Percentiles rank a stretch among this genome's conserved stretches.
Conservation (phyloP, 53 echinoderm and acorn worm species). For the Temnopleurus reevesii region DNA sequence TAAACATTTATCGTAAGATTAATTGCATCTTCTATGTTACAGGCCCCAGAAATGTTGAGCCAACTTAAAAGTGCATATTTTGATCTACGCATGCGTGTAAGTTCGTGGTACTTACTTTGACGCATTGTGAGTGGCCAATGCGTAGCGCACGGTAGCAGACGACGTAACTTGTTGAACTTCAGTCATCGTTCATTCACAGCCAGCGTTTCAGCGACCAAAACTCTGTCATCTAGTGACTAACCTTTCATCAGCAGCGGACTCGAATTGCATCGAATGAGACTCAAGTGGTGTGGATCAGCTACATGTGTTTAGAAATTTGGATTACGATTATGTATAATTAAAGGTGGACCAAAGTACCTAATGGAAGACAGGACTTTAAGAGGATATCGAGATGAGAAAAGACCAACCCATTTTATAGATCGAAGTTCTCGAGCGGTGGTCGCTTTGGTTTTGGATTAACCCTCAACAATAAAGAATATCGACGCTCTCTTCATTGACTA, state of each 20-base stretch:
- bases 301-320: too few species aligned
- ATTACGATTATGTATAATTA: neutral
- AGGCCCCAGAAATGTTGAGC: too few species aligned
- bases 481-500: neutral
- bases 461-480: neutral
- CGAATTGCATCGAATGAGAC: neutral
- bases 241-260: slow-evolving; percentile 1
- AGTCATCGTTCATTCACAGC: neutral
- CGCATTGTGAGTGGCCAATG: slow-evolving; percentile 1
- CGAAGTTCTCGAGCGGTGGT: neutral
- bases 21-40: too few species aligned
- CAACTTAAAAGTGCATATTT: neutral
- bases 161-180: slow-evolving; percentile 34
- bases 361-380: neutral
- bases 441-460: neutral
- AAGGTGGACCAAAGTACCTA: neutral
- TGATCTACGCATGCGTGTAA: slow-evolving; percentile 23
- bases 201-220: neutral
- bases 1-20: too few species aligned
- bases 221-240: neutral
- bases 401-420: too few species aligned
- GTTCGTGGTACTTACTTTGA: neutral
- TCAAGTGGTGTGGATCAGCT: neutral
- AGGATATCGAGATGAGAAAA: too few species aligned
- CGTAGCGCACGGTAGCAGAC: slow-evolving; percentile 6